Percentiles rank a stretch among this genome's conserved stretches.
phyloP scores from a whole-genome alignment of 92 coral and sea anemone species.

The Epizoanthus ramosus region DNA sequence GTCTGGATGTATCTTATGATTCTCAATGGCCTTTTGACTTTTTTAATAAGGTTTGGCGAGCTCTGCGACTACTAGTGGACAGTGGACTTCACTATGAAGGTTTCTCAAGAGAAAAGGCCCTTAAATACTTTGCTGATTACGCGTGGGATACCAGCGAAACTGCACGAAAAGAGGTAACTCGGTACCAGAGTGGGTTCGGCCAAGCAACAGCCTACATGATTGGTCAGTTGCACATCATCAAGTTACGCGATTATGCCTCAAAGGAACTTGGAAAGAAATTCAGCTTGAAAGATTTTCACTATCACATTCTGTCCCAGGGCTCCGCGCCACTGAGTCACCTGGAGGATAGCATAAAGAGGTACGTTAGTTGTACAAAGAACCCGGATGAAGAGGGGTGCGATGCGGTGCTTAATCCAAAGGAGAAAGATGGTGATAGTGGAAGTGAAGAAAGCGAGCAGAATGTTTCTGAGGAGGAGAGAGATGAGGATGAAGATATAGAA shows the following conservation, averaged over 20 bases:
- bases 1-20: no score
- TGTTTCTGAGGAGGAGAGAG: no score
- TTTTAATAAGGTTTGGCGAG: conserved; percentile 94
- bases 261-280: conserved; percentile 64
- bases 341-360: conserved; percentile 65
- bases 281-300: conserved; percentile 85
- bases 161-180: conserved; percentile 81
- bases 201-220: conserved; percentile 95
- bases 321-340: conserved; percentile 77
- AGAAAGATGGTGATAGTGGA: not conserved
- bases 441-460: not conserved
- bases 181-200: conserved; percentile 89
- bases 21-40: no score
- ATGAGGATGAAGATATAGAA: no score
- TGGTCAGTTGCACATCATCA: conserved; percentile 79
- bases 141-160: conserved; percentile 80
- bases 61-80: conserved; percentile 89
- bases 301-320: conserved; percentile 84
- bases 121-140: conserved; percentile 65
- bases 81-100: conserved; percentile 81
- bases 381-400: conserved; percentile 71
- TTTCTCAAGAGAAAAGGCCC: conserved; percentile 66
- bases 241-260: conserved; percentile 68
- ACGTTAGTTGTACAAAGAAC: conserved; percentile 68
- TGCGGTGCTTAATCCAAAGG: conserved; percentile 54